Evolutionary conservation across 1,140 invertebrate species (phyloP), one percentile per base, ranked within the genome.

Genomic region (Magallana ariakensis): DNA sequence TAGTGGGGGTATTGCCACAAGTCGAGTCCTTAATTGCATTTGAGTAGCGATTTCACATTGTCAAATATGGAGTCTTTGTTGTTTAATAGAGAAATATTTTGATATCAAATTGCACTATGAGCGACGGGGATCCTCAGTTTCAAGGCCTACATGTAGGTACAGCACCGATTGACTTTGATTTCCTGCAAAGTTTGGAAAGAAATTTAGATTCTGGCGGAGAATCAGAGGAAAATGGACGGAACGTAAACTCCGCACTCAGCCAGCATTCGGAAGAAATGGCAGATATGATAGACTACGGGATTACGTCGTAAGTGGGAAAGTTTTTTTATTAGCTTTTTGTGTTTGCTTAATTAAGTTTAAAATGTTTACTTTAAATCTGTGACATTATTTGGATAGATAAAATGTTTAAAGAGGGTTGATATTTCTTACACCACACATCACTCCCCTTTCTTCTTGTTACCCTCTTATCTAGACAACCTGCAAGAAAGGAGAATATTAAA

Each of bases 341-440:
- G 66, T 33, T 75, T 75, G 66, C 66, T 26, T 26, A 75, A 75
- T 75, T 19, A 75, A 26, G 33, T 75, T 75, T 75, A 75, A 75
- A 75, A 26, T 13, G 66, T 75, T 75, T 75, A 75, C 66, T 75
- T 75, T 26, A 26, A 75, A 75, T 22, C 33, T 75, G 22, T 22
- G 66, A 75, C 66, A 75, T 75, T 75, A 75, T 75, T 46, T 75
- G 15, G 33, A 75, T 26, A 75, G 66, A 75, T 19, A 9, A 13
- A 75, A 13, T 75, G 66, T 75, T 75, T 75, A 75, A 75, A 75
- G 66, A 75, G 22, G 66, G 66, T 75, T 75, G 66, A 75, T 75
- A 13, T 75, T 75, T 75, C 66, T 75, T 75, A 26, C 66, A 75
- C 22, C 33, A 75, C 19, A 70, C 22, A 75, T 26, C 22, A 75